These are phyloP conservation scores for Chionomys nivalis DNA, from an alignment of 2,113 vertebrate species.

Conservation along the genomic window DNA sequence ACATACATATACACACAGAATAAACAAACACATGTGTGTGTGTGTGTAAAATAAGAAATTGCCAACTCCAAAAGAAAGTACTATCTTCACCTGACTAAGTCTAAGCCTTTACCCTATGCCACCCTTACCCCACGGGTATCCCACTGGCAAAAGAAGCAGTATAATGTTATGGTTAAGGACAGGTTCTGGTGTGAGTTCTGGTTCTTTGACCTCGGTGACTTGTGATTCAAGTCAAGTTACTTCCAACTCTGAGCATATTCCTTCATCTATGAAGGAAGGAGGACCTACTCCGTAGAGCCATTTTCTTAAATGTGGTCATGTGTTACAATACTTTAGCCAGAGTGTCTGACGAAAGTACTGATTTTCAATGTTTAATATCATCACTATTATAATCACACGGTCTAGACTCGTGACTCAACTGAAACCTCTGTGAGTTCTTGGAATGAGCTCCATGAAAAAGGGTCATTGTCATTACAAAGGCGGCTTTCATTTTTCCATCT, in stretches of 20 bases:
- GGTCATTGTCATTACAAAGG: background rate
- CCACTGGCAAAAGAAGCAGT: background rate
- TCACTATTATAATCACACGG: background rate
- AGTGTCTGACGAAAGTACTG: background rate
- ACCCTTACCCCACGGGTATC: background rate
- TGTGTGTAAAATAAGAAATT: background rate
- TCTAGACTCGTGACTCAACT: background rate
- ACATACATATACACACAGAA: background rate
- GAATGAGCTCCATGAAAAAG: background rate
- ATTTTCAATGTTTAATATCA: background rate
- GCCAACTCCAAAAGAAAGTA: background rate
- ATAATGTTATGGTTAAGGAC: background rate
- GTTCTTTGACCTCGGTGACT: background rate
- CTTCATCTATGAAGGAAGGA: background rate
- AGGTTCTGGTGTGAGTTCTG: background rate
- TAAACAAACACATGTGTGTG: background rate
- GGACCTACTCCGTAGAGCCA: background rate
- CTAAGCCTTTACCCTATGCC: background rate
- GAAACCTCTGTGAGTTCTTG: background rate
- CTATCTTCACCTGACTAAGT: background rate
- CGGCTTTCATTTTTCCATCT: background rate
- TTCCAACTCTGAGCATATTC: background rate
- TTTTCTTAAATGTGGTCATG: conserved; percentile 20
- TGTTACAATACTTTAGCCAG: background rate
- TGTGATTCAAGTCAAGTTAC: background rate